phyloP scores from a whole-genome alignment of 1,140 invertebrate species.

The Drosophila azteca region DNA sequence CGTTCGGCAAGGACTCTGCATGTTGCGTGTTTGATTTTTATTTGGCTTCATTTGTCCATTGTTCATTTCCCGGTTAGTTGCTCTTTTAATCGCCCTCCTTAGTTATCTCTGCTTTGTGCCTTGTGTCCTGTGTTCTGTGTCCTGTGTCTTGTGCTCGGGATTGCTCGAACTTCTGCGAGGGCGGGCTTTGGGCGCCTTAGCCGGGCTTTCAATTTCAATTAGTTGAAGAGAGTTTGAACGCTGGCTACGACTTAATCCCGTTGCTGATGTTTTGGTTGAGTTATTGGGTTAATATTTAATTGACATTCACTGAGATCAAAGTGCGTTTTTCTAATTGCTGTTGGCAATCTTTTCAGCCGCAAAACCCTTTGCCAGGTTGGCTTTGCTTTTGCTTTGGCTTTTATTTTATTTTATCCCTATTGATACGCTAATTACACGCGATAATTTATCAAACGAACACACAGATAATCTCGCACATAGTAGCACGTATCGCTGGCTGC shows the following conservation, averaged over 20 bases:
- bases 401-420: constrained; percentile 54
- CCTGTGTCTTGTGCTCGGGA: background rate
- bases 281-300: constrained; percentile 60
- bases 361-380: constrained; percentile 6
- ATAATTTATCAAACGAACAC: constrained; percentile 66
- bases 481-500: constrained; percentile 42
- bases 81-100: constrained; percentile 70
- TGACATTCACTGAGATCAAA: constrained; percentile 47
- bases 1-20: constrained; percentile 18
- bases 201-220: constrained; percentile 61
- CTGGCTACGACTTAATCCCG: constrained; percentile 16
- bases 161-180: background rate
- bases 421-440: constrained; percentile 76
- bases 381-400: constrained; percentile 20
- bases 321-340: background rate
- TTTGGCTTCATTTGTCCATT: constrained; percentile 65
- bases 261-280: constrained; percentile 28
- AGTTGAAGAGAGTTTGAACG: constrained; percentile 42
- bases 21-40: constrained; percentile 71
- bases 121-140: background rate
- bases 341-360: too few relatives aligned
- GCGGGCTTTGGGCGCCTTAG: constrained; percentile 27
- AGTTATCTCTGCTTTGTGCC: constrained; percentile 21
- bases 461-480: background rate
- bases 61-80: constrained; percentile 78